phyloP scores from a whole-genome alignment of 2,113 vertebrate genomes.

The Brienomyrus brachyistius region DNA sequence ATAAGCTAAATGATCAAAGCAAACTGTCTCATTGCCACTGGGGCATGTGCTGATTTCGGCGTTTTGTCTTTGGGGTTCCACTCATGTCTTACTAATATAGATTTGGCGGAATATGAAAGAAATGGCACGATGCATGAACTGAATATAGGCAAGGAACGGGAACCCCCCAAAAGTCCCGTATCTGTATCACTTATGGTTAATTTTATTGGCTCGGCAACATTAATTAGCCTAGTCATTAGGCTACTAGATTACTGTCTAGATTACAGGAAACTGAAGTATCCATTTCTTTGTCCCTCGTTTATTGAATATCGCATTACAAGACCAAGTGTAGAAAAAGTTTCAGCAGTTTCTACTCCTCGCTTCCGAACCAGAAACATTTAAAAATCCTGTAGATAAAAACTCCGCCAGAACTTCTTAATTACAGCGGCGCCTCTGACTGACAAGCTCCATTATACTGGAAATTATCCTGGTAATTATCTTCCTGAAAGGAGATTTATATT shows the following conservation, averaged over 20 bases:
- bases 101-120: slow-evolving; percentile 18
- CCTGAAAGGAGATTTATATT: slow-evolving; percentile 61
- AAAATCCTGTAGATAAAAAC: slow-evolving; percentile 38
- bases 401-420: slow-evolving; percentile 54
- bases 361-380: slow-evolving; percentile 40
- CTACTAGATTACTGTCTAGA: neutral
- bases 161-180: neutral
- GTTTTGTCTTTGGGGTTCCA: slow-evolving; percentile 31
- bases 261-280: neutral
- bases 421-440: slow-evolving; percentile 61
- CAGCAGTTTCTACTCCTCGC: neutral
- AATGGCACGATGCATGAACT: neutral
- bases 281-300: neutral
- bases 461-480: slow-evolving; percentile 67
- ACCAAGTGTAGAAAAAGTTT: slow-evolving; percentile 34
- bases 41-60: slow-evolving; percentile 29
- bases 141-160: neutral
- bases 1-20: slow-evolving; percentile 48
- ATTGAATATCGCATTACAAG: neutral
- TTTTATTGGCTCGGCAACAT: neutral
- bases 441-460: slow-evolving; percentile 67
- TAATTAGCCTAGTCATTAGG: neutral
- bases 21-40: slow-evolving; percentile 30
- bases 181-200: neutral
- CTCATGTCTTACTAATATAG: slow-evolving; percentile 29